These are phyloP conservation scores for Apodemia hepburni DNA, from an alignment of 2,888 invertebrate genomes.

Conservation along the genomic window DNA sequence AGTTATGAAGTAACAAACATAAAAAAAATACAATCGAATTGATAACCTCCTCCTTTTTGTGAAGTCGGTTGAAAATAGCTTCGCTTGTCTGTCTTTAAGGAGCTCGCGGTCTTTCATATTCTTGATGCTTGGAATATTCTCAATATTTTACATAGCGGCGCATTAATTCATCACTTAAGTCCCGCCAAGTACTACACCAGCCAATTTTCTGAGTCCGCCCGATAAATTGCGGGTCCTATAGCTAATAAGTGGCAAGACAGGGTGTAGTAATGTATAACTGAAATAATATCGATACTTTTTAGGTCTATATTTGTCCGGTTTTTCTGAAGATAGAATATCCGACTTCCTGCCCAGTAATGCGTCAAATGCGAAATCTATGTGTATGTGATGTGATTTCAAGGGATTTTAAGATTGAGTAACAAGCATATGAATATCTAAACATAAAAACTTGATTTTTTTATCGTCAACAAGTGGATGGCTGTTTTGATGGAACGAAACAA, in stretches of 20 bases:
- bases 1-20: no score
- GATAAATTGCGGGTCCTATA: slow-evolving; percentile 65
- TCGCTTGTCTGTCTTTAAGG: not conserved
- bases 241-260: slow-evolving; percentile 71
- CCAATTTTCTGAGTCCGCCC: slow-evolving; percentile 62
- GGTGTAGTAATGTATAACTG: slow-evolving; percentile 25
- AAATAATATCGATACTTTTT: slow-evolving; percentile 35
- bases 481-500: no score
- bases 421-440: no score
- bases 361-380: slow-evolving; percentile 4
- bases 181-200: slow-evolving; percentile 41
- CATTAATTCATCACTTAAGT: slow-evolving; percentile 58
- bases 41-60: no score
- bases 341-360: no score
- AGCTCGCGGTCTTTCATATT: slow-evolving; percentile 4
- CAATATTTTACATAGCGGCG: slow-evolving; percentile 11
- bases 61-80: no score
- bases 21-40: no score
- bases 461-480: no score
- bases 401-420: no score
- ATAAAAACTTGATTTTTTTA: no score
- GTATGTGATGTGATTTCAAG: no score
- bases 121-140: slow-evolving; percentile 14
- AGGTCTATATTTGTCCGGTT: not conserved
- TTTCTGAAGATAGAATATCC: no score